Evolutionary conservation across 2,113 vertebrate genomes (phyloP), one percentile per base, ranked within the genome.

Genomic region (Merops nubicus): DNA sequence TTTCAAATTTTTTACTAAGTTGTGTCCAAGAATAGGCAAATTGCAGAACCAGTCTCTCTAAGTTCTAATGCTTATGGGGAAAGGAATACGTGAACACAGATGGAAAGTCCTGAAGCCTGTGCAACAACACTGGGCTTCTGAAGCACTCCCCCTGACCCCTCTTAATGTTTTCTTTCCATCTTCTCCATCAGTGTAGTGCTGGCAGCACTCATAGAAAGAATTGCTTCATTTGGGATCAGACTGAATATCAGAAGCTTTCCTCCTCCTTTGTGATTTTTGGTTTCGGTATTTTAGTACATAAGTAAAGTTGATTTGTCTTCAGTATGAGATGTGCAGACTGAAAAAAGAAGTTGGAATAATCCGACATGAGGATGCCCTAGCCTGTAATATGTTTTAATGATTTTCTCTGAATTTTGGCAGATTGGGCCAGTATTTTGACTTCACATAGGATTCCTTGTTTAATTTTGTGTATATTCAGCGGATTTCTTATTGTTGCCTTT

Each of bases 21-120:
- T 89, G 38, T 50, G 64, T 88, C 68, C 85, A 84, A 67, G 89
- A 87, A 78, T 2, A 89, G 43, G 68, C 38, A 89, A 64, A 95
- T 82, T 88, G 54, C 91, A 94, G 74, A 72, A 90, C 26, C 70
- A 78, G 88, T 1, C 79, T 87, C 64, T 97, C 74, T 83, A 90
- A 76, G 45, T 88, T 22, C 53, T n/a, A n/a, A 33, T 48, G 78
- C 76, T 93, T 48, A 26, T 33, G 80, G 65, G 67, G 62, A 84
- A 87, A 78, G 76, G 86, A 91, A 63, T 74, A 43, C 5, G 19
- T 91, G 88, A 92, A 79, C 43, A 73, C 36, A 63, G 23, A 18
- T 78, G 94, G 91, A 95, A 94, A 94, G 33, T 88, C 34, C 54
- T 85, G 68, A 62, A 88, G 69, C 38, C 68, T 74, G 6, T 80